Evolutionary conservation across 2,113 vertebrate species (phyloP).

Genomic region (Romanogobio albipinnatus): DNA sequence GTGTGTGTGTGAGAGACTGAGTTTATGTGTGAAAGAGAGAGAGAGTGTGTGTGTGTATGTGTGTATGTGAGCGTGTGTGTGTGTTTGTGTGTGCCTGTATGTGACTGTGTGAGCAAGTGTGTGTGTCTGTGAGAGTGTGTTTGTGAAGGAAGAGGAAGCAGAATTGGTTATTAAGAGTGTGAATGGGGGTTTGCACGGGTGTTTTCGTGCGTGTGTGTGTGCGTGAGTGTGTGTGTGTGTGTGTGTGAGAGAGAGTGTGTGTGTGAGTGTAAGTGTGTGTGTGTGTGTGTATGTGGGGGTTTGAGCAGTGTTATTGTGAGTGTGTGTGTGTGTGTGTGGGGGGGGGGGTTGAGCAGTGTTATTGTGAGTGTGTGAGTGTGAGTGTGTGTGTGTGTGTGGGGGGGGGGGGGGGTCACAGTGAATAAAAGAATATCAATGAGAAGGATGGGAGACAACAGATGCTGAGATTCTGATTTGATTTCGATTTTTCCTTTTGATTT

Average conservation of each 20-base stretch:
- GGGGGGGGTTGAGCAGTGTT: conserved; percentile 3
- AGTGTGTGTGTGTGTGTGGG: conserved; percentile 54
- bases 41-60: no score
- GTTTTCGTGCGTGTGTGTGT: background rate
- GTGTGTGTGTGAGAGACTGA: no score
- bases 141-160: background rate
- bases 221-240: conserved; percentile 60
- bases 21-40: no score
- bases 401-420: conserved; percentile 59
- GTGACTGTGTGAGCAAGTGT: no score
- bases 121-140: background rate
- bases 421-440: conserved; percentile 77
- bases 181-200: conserved; percentile 7
- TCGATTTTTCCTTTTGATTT: background rate
- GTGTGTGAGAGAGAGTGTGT: no score
- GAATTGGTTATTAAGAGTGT: conserved; percentile 40
- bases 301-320: conserved; percentile 1
- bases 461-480: conserved; percentile 44
- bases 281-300: conserved; percentile 51
- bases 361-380: background rate
- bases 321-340: background rate
- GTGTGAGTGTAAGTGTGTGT: background rate
- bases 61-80: no score
- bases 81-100: background rate
- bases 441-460: conserved; percentile 58